Evolutionary conservation across 2,113 vertebrate genomes (phyloP).

Genomic region (Brachionichthys hirsutus): DNA sequence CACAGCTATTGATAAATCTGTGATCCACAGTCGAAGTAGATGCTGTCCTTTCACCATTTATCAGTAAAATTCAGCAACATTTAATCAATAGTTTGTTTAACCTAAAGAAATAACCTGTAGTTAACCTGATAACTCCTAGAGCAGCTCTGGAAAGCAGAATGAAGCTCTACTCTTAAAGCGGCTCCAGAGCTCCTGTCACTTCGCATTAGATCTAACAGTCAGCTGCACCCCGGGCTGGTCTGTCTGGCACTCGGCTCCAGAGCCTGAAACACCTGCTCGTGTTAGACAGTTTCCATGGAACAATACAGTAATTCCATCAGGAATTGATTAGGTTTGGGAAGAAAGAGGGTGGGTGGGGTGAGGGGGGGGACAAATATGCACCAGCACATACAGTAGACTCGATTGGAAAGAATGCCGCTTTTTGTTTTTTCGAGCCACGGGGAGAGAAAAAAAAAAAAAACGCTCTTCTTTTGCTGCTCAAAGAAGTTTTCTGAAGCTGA

Average conservation of each 20-base stretch:
- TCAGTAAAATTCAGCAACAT: neutral
- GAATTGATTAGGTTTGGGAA: slow-evolving; percentile 72
- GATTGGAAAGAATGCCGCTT: slow-evolving; percentile 72
- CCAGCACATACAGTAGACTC: slow-evolving; percentile 65
- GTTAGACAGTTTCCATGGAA: slow-evolving; percentile 75
- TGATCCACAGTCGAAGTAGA: no score
- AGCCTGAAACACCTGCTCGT: slow-evolving; percentile 74
- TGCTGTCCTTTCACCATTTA: neutral
- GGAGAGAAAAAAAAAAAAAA: no score
- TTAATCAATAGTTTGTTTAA: slow-evolving; percentile 47
- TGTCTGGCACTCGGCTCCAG: slow-evolving; percentile 69
- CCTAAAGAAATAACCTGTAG: no score
- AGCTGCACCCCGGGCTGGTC: slow-evolving; percentile 63
- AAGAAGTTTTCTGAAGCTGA: slow-evolving; percentile 52
- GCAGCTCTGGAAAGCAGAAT: slow-evolving; percentile 53
- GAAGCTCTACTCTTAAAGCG: slow-evolving; percentile 40
- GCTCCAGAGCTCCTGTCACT: slow-evolving; percentile 72
- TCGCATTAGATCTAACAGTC: slow-evolving; percentile 72
- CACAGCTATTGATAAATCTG: no score
- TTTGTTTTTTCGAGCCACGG: slow-evolving; percentile 66
- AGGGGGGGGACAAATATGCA: slow-evolving; percentile 62
- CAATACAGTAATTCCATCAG: slow-evolving; percentile 76
- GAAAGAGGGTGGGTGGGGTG: neutral
- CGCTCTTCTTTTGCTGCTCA: slow-evolving; percentile 52
- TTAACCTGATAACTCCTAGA: slow-evolving; percentile 64